Percentiles rank a stretch among this genome's conserved stretches.
Evolutionary conservation across 92 coral and sea anemone species (phyloP).

Genomic region (Chrysogorgia sp.): DNA sequence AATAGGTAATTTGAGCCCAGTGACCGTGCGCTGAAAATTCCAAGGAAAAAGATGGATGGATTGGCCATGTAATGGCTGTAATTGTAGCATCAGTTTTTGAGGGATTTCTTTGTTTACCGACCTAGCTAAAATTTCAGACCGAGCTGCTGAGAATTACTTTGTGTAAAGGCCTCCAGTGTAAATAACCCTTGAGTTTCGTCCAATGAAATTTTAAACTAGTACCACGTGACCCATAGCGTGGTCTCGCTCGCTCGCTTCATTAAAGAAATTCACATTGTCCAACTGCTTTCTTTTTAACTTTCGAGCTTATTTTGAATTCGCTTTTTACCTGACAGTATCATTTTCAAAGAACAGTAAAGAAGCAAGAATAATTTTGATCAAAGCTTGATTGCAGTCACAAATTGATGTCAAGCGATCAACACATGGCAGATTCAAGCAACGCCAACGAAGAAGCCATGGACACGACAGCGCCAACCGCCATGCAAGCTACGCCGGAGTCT

Average conservation of each 20-base stretch:
- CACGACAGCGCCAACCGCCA: constrained; percentile 12
- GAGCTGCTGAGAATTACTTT: neutral
- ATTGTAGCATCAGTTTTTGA: too few relatives aligned
- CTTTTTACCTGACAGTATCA: neutral
- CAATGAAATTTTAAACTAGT: constrained; percentile 32
- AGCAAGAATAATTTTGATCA: neutral
- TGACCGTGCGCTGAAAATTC: too few relatives aligned
- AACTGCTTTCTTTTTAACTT: neutral
- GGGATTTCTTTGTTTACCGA: too few relatives aligned
- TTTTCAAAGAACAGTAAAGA: neutral
- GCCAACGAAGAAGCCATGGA: constrained; percentile 33
- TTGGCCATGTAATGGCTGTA: too few relatives aligned
- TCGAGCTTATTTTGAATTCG: constrained; percentile 6
- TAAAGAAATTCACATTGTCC: constrained; percentile 20
- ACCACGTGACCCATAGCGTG: constrained; percentile 42
- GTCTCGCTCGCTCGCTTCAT: neutral
- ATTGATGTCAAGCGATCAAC: constrained; percentile 20
- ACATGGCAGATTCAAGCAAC: constrained; percentile 32
- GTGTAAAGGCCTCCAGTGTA: neutral
- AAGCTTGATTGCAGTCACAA: neutral
- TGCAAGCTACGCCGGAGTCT: constrained; percentile 16
- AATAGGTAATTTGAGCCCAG: too few relatives aligned
- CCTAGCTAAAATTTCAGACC: too few relatives aligned
- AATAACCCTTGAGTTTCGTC: constrained; percentile 24
- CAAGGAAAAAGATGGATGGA: too few relatives aligned